These are phyloP conservation scores for Agrochola lychnidis DNA, from an alignment of 2,888 invertebrate species.

Conservation along the genomic window DNA sequence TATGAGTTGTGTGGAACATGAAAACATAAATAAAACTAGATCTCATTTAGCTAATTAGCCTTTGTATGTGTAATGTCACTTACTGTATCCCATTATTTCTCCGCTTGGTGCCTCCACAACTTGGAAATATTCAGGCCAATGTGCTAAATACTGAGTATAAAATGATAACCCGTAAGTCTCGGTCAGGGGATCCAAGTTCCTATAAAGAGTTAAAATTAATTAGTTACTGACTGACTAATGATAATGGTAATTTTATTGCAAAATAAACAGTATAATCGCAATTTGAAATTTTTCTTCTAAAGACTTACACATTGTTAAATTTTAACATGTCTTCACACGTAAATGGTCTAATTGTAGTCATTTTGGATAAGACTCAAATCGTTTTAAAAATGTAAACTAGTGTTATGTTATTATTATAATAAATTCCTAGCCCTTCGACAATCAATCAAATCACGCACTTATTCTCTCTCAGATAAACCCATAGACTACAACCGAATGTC, in stretches of 20 bases:
- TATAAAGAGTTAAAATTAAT: constrained; percentile 80
- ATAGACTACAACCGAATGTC: too few relatives aligned
- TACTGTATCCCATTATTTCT: constrained; percentile 99
- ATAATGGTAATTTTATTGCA: background rate
- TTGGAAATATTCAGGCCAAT: constrained; percentile 99
- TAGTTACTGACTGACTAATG: background rate
- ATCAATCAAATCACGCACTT: background rate
- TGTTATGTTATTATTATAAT: background rate
- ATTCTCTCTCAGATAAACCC: background rate
- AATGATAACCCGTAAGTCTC: constrained; percentile 99
- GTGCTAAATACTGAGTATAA: constrained; percentile 99
- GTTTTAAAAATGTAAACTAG: background rate
- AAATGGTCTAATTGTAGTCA: constrained; percentile 98
- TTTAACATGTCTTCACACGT: constrained; percentile 98
- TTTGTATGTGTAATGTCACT: constrained; percentile 50
- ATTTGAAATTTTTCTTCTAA: background rate
- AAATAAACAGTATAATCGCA: background rate
- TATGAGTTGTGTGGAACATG: background rate
- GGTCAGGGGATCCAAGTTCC: constrained; percentile 98
- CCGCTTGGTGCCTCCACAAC: constrained; percentile 98
- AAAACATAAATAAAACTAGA: background rate
- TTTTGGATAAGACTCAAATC: constrained; percentile 73
- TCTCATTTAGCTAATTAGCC: background rate
- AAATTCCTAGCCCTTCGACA: background rate
- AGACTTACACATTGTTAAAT: constrained; percentile 98